Evolutionary conservation across 2,797 vertebrate species (phyloP), one percentile per base, ranked within the genome.

Genomic region (Leptoclinus maculatus): DNA sequence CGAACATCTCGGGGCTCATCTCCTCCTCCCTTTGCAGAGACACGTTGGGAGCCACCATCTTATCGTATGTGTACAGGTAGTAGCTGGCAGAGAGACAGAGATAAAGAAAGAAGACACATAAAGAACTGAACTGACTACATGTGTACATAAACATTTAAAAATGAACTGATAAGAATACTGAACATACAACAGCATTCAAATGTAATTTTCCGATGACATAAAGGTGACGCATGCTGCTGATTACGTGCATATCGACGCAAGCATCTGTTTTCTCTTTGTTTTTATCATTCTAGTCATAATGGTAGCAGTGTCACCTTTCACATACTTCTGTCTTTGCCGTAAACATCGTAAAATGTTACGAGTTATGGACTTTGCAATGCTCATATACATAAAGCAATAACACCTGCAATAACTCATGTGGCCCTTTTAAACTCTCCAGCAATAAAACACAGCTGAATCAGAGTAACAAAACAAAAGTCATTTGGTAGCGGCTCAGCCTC

Each of bases 41-140:
- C 49, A 99, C 97, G 34, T 99, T 99, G 29, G 98, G 98, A 14
- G 98, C 97, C 93, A 99, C 96, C 94, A 99, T 96, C 93, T 99
- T 99, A 92, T 99, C 98, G 63, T 97, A 99, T 60, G 98, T 97
- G 90, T 98, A 99, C 89, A 99, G 94, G 95, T 96, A 99, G 94
- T 97, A 99, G 90, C 98, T 99, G 91, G 36, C 11, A 63, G 57
- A 75, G 25, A 67, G 51, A 68, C 1, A 25, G 5, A 70, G 29
- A 87, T 2, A 60, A 23, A 53, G 14, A 68, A 47, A 72, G 16
- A 57, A 58, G 34, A 72, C 65, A 36, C 72, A 83, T 54, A 65
- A 71, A 71, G 43, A 57, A 54, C 21, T 7, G 58, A 56, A 56
- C 0, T 17, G 34, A 36, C 0, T 19, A 36, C 9, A 49, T 2